Evolutionary conservation across 2,113 vertebrate species (phyloP).

Genomic region (Nesogale talazaci): DNA sequence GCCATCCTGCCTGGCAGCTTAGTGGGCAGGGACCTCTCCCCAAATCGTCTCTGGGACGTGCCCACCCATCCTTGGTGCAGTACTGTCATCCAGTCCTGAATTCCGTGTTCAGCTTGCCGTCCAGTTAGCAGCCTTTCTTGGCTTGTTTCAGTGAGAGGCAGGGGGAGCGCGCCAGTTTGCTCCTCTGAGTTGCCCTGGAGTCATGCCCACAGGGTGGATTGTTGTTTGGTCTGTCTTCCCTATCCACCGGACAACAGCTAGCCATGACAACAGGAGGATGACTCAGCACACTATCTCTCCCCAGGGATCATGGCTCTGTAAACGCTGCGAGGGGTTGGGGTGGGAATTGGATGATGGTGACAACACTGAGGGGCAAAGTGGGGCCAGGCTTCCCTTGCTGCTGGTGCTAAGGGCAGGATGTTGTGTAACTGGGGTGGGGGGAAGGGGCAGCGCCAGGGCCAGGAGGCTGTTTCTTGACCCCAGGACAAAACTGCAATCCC

Average conservation of each 20-base stretch:
- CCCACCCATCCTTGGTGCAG: neutral
- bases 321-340: neutral
- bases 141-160: conserved; percentile 19
- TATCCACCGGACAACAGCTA: neutral
- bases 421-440: neutral
- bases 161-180: neutral
- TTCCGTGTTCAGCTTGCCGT: fast-evolving
- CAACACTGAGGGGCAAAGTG: neutral
- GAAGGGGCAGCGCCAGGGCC: too few relatives aligned
- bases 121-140: neutral
- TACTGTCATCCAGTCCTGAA: neutral
- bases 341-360: neutral
- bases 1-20: neutral
- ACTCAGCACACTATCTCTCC: neutral
- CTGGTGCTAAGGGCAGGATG: neutral
- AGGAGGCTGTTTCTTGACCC: neutral
- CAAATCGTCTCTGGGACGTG: neutral
- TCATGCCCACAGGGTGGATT: too few relatives aligned
- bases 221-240: too few relatives aligned
- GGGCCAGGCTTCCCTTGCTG: neutral
- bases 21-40: neutral
- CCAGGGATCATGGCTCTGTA: neutral
- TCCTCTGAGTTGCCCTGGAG: too few relatives aligned
- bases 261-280: neutral
- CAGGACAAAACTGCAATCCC: neutral